Evolutionary conservation across 2,888 invertebrate species (phyloP).

Genomic region (Limnephilus lunatus): DNA sequence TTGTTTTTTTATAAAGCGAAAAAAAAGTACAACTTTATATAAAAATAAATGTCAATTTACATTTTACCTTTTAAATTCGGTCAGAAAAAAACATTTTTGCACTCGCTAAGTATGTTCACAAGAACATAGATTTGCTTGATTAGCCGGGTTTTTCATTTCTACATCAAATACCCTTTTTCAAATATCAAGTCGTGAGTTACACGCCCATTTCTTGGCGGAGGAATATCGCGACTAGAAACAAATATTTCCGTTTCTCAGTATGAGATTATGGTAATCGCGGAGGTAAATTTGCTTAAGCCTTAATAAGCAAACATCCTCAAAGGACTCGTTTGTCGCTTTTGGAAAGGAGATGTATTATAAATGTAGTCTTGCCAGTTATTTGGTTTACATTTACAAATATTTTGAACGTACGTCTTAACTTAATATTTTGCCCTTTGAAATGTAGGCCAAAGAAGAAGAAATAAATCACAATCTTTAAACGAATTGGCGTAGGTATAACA

Average conservation of each 20-base stretch:
- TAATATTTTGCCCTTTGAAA: not conserved
- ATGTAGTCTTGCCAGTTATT: not conserved
- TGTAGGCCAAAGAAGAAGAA: not conserved
- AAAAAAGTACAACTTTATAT: not conserved
- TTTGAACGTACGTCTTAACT: not conserved
- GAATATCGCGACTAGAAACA: not conserved
- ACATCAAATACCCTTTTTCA: not conserved
- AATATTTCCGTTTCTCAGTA: not conserved
- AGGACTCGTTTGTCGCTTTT: slow-evolving; percentile 29
- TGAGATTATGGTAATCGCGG: not conserved
- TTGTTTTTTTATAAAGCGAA: not conserved
- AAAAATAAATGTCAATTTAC: not conserved
- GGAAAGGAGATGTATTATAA: not conserved
- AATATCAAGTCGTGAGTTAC: not conserved
- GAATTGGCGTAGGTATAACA: not conserved
- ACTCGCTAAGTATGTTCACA: not conserved
- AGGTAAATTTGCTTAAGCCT: slow-evolving; percentile 34
- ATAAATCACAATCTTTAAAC: not conserved
- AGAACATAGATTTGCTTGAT: not conserved
- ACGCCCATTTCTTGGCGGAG: not conserved
- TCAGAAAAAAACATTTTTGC: not conserved
- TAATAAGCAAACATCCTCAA: slow-evolving; percentile 34
- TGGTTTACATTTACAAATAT: slow-evolving; percentile 12
- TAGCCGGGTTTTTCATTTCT: not conserved
- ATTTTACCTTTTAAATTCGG: not conserved